Evolutionary conservation across 2,888 invertebrate genomes (phyloP).

Genomic region (Stenurella melanura): DNA sequence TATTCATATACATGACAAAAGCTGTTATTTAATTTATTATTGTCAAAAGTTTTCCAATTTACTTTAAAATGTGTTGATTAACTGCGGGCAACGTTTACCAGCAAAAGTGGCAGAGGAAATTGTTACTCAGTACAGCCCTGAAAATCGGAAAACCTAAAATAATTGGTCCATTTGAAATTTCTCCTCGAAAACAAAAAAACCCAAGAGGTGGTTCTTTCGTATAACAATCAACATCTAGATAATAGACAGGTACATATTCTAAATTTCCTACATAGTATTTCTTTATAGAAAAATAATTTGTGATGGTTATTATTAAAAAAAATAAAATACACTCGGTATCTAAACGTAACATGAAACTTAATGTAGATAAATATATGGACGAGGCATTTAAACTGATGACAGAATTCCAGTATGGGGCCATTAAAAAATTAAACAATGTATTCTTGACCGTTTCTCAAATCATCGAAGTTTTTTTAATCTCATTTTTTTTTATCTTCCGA

Average conservation of each 20-base stretch:
- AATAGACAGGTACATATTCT: slow-evolving; percentile 19
- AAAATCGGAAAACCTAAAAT: neutral
- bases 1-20: neutral
- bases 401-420: too few relatives aligned
- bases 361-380: too few relatives aligned
- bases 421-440: too few relatives aligned
- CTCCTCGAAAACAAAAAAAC: neutral
- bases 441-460: too few relatives aligned
- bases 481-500: too few relatives aligned
- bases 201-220: neutral
- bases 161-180: slow-evolving; percentile 28
- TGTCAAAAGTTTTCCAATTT: slow-evolving; percentile 11
- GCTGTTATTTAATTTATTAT: slow-evolving; percentile 5
- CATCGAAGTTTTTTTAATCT: too few relatives aligned
- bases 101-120: neutral
- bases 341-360: neutral
- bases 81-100: neutral
- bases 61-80: neutral
- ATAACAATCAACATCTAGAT: slow-evolving; percentile 7
- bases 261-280: slow-evolving; percentile 12
- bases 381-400: too few relatives aligned
- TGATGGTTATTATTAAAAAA: slow-evolving; percentile 22
- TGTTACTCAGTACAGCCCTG: neutral
- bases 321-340: neutral
- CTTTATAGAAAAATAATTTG: slow-evolving; percentile 31